Evolutionary conservation across 2,113 vertebrate genomes (phyloP), one percentile per base, ranked within the genome.

Genomic region (human (Homo sapiens)): DNA sequence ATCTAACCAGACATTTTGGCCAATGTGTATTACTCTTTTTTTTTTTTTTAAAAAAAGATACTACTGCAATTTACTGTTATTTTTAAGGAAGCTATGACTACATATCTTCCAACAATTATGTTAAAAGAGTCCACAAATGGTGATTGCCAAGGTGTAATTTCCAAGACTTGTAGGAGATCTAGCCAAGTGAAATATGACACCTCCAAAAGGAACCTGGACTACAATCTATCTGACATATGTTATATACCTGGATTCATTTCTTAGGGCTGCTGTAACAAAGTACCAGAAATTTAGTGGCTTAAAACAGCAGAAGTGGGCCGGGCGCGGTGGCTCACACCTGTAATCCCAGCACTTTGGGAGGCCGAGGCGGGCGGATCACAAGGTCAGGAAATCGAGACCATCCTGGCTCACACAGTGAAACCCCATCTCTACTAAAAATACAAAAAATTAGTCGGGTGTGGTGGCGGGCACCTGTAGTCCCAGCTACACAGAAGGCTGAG

Each of bases 21-120:
- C 22, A 72, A 70, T 35, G 3, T 6, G 0, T 79, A 83, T 92
- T 48, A 90, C 18, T 88, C 12, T 82, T 40, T 35, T 30, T 30
- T 27, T 0, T 82, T 40, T 35, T 30, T 30, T 27, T 0, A 59
- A n/a, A 25, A 25, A 72, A 91, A 80, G 20, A 92, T 84, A 35
- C 11, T 90, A 13, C 68, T 68, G 18, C 75, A 90, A 75, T 16
- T 18, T 70, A 57, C 16, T 89, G 32, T 38, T 95, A 80, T 92
- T 93, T 97, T 84, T 64, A 94, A 92, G n/a, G 90, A 93, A 75
- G 6, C 5, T 52, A 48, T 52, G 12, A 48, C 38, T 81, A 85
- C 93, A 50, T 40, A 7, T 70, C 80, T 93, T 57, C 72, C 8
- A 89, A 48, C 23, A 92, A 48, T 89, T 90, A 90, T 30, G 43